These are phyloP conservation scores for Sebastes wilsoni DNA, from an alignment of 2,797 vertebrate species.

Conservation along the genomic window DNA sequence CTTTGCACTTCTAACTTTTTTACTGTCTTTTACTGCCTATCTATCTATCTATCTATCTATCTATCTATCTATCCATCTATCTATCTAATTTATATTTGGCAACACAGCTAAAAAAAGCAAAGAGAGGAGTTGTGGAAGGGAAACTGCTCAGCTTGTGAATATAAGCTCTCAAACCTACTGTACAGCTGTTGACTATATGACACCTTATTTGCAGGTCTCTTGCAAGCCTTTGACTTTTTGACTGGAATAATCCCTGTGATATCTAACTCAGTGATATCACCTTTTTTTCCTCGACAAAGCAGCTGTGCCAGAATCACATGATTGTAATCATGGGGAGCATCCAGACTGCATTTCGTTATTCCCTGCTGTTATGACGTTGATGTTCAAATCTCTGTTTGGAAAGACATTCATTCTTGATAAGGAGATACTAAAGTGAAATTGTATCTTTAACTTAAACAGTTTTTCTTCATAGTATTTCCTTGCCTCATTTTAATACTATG, in stretches of 20 bases:
- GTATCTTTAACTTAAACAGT: background rate
- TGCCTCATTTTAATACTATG: background rate
- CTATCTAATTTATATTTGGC: too few species aligned
- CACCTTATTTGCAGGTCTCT: slow-evolving; percentile 2
- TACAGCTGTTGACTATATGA: background rate
- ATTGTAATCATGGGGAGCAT: background rate
- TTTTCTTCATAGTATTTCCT: background rate
- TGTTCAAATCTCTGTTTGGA: background rate
- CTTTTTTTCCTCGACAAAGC: background rate
- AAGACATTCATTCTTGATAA: background rate
- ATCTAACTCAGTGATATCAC: background rate
- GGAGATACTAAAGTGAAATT: background rate
- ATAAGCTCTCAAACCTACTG: background rate
- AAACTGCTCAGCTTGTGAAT: background rate
- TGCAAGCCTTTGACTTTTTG: background rate
- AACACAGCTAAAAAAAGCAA: background rate
- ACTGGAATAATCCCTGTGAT: background rate
- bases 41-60: too few species aligned
- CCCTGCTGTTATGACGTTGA: background rate
- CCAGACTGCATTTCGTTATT: background rate
- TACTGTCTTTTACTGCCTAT: too few species aligned
- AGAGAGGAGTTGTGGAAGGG: too few species aligned
- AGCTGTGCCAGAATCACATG: background rate
- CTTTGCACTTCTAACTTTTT: too few species aligned
- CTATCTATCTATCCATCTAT: too few species aligned